phyloP scores from a whole-genome alignment of 1,140 invertebrate genomes.

The Aphelenchoides avenae region DNA sequence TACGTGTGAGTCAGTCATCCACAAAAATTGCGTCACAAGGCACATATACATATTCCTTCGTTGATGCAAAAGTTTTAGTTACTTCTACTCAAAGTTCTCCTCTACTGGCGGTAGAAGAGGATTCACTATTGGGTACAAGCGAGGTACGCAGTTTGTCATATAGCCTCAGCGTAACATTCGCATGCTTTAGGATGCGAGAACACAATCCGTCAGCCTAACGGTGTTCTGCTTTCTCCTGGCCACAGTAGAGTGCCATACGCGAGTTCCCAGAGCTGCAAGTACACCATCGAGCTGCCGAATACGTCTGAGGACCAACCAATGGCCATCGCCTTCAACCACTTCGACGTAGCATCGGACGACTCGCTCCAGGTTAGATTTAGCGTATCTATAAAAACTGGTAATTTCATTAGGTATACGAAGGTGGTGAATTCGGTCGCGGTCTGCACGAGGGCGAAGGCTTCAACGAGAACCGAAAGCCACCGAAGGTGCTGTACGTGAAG shows the following conservation, averaged over 20 bases:
- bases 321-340: conserved; percentile 79
- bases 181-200: conserved; percentile 54
- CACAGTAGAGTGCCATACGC: conserved; percentile 48
- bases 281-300: conserved; percentile 48
- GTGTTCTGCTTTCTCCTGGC: conserved; percentile 49
- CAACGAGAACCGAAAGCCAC: conserved; percentile 72
- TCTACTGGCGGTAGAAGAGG: conserved; percentile 79
- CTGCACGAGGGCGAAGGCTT: conserved; percentile 84
- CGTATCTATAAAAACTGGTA: conserved; percentile 7
- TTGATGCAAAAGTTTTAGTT: too few relatives aligned
- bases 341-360: conserved; percentile 79
- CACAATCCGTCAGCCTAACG: conserved; percentile 34
- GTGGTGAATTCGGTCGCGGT: conserved; percentile 74
- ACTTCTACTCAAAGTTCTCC: conserved; percentile 84
- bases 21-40: too few relatives aligned
- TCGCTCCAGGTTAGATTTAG: conserved; percentile 68
- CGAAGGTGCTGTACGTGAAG: conserved; percentile 81
- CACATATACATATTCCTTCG: too few relatives aligned
- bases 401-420: conserved; percentile 74
- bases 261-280: conserved; percentile 45
- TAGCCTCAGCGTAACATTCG: too few relatives aligned
- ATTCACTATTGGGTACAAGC: conserved; percentile 82
- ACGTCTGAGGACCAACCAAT: conserved; percentile 64
- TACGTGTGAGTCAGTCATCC: too few relatives aligned
- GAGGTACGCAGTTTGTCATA: too few relatives aligned